Conservation (phyloP, 2,113 vertebrate species). For the Aptenodytes patagonicus region DNA sequence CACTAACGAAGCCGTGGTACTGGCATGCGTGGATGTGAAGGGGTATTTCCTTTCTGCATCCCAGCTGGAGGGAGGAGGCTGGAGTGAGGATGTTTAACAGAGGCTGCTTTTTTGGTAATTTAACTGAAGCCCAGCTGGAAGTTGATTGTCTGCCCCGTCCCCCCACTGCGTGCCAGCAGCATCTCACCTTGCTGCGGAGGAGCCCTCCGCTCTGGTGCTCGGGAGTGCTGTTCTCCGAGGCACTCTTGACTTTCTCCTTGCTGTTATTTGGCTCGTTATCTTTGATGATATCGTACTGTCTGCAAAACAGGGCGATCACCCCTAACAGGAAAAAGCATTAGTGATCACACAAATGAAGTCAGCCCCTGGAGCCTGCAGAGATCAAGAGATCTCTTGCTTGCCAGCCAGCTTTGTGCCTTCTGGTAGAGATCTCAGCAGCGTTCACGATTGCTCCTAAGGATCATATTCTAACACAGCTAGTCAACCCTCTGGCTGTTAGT, state of each 20-base stretch:
- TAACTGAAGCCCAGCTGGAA: neutral
- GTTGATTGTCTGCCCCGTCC: neutral
- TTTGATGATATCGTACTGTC: conserved; percentile 98
- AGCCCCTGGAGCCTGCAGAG: neutral
- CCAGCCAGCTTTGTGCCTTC: neutral
- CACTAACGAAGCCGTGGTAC: fast-evolving
- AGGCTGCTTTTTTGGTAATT: neutral
- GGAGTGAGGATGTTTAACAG: neutral
- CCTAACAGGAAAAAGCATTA: conserved; percentile 69
- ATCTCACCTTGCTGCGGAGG: conserved; percentile 90
- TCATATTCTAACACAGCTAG: neutral
- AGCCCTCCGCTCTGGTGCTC: conserved; percentile 93
- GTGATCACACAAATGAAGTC: neutral
- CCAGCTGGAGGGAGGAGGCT: neutral
- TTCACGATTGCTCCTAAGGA: neutral
- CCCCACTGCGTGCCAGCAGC: neutral
- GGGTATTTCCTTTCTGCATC: neutral
- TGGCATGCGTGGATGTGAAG: neutral
- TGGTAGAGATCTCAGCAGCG: neutral
- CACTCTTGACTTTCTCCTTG: conserved; percentile 96
- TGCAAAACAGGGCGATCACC: conserved; percentile 94
- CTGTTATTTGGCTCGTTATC: conserved; percentile 97
- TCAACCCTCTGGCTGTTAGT: neutral
- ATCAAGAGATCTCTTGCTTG: neutral
- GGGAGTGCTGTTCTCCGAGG: conserved; percentile 94